phyloP scores from a whole-genome alignment of 2,797 vertebrate species.

The Centroberyx gerrardi region DNA sequence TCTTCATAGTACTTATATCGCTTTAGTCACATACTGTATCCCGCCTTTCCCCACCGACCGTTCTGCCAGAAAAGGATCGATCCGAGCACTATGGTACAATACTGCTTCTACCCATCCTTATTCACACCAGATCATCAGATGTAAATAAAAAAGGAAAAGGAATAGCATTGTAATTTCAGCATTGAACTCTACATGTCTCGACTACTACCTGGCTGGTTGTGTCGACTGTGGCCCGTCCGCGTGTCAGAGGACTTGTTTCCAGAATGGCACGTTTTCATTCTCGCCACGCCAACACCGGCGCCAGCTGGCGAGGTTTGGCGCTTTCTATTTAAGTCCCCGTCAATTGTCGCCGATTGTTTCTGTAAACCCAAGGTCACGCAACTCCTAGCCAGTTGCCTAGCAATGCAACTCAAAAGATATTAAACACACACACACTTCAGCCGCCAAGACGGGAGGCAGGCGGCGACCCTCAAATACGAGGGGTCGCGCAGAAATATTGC shows the following conservation, averaged over 20 bases:
- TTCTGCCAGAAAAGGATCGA: conserved; percentile 11
- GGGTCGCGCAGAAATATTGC: conserved; percentile 85
- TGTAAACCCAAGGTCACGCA: conserved; percentile 84
- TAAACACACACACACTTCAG: conserved; percentile 81
- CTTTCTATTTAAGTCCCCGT: conserved; percentile 79
- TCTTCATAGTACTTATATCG: background rate
- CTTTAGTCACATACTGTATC: background rate
- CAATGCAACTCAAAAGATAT: conserved; percentile 87
- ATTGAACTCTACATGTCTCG: conserved; percentile 4
- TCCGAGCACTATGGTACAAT: conserved; percentile 23
- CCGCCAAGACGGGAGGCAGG: conserved; percentile 77
- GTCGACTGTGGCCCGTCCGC: conserved; percentile 41
- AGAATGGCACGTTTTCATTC: conserved; percentile 49
- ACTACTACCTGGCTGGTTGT: conserved; percentile 9
- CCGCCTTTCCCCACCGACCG: background rate
- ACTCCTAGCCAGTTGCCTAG: conserved; percentile 86
- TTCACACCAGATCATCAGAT: conserved; percentile 40
- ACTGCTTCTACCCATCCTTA: conserved; percentile 11
- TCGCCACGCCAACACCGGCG: conserved; percentile 33
- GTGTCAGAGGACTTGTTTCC: conserved; percentile 51
- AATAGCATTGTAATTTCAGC: background rate
- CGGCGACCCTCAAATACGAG: conserved; percentile 76
- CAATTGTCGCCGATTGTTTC: conserved; percentile 84
- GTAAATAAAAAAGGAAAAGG: conserved; percentile 3
- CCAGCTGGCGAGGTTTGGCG: conserved; percentile 52